Evolutionary conservation across 2,888 invertebrate species (phyloP).

Genomic region (Isoperla grammatica): DNA sequence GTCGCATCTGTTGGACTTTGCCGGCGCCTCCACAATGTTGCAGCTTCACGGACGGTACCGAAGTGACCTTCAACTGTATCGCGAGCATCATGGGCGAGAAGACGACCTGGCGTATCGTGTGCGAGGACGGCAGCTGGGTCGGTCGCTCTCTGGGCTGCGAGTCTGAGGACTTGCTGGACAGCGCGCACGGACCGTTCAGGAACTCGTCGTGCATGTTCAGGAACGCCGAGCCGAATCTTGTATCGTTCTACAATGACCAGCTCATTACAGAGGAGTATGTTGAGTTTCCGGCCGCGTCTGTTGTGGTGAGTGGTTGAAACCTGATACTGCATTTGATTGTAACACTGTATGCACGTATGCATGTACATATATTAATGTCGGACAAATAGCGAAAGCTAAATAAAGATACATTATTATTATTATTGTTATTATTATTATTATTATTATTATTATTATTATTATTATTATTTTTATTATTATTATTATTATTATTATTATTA

Average conservation of each 20-base stretch:
- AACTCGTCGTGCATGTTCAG: constrained; percentile 71
- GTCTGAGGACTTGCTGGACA: constrained; percentile 31
- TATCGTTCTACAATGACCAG: constrained; percentile 74
- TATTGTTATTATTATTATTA: neutral
- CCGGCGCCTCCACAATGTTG: neutral
- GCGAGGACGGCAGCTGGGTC: constrained; percentile 80
- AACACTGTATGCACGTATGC: too few species aligned
- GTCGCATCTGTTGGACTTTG: too few species aligned
- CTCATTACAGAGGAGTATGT: constrained; percentile 68
- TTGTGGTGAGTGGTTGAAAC: constrained; percentile 50
- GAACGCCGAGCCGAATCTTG: constrained; percentile 72
- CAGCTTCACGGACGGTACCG: constrained; percentile 71
- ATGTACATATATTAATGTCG: too few species aligned
- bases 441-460: constrained; percentile 4
- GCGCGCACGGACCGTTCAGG: constrained; percentile 34
- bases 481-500: neutral
- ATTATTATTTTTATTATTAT: constrained; percentile 6
- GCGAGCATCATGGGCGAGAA: constrained; percentile 75
- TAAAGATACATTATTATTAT: too few species aligned
- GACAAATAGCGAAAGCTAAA: too few species aligned
- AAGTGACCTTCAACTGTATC: constrained; percentile 78
- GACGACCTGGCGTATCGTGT: constrained; percentile 78
- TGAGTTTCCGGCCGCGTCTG: constrained; percentile 70
- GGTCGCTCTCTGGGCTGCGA: constrained; percentile 69
- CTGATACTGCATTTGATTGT: neutral